Base-by-base conservation (phyloP, 2,797 vertebrate genomes). In the Xiphophorus birchmanni region DNA sequence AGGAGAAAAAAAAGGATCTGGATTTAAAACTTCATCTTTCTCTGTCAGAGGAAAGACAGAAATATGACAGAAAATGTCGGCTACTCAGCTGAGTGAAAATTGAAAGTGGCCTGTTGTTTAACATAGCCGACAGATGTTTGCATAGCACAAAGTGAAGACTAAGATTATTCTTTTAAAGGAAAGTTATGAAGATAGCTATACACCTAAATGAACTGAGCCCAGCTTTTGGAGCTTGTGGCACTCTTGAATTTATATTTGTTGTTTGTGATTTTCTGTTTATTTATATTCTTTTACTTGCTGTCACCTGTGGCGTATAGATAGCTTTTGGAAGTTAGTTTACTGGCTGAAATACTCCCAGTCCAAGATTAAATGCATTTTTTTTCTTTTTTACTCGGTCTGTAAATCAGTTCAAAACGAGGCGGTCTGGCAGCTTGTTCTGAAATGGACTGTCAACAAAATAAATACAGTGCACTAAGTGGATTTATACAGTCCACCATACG, bases 371-470 rank as follows among this genome's bases (percentile, higher is more conserved):
- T 80, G 75, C 52, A 75, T 74, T 90, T 85, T 86, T 40, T 50
- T 29, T 40, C 13, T 40, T 80, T 80, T 44, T 54, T 54, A 23
- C 12, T 58, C 26, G 8, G 72, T 73, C 72, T 18, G 74, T 86
- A 88, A 86, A 89, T 87, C 11, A 11, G 73, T 78, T 80, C 74
- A 76, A 92, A 54, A 83, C 2, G 60, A 84, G 74, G 78, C 42
- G 0, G 71, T 32, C 75, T 86, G 84, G 78, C 89, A 86, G 79
- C 80, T 91, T 84, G 78, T 75, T 35, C 18, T 90, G 86, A 84
- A 87, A 86, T 76, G 75, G 80, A 67, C 84, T 86, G 89, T 90
- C 86, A 89, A 82, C 83, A 87, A 80, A 85, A 85, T 87, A 76
- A 82, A 82, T 81, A 69, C 78, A 75, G 37, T 77, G 88, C 71